These are phyloP conservation scores for Steromphala cineraria DNA, from an alignment of 2,888 invertebrate species.

Conservation along the genomic window DNA sequence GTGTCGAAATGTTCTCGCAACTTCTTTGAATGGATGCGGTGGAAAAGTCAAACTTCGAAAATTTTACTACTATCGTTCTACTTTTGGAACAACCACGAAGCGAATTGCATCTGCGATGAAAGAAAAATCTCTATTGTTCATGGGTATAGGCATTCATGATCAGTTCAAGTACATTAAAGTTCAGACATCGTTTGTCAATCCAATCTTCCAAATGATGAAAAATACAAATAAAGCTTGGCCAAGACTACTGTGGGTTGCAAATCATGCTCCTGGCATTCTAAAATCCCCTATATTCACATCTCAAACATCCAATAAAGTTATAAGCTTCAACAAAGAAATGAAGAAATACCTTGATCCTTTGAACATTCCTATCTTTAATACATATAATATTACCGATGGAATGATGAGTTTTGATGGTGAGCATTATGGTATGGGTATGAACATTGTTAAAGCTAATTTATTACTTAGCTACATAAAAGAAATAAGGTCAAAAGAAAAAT, in stretches of 20 bases:
- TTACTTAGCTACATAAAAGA: slow-evolving; percentile 33
- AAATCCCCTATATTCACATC: slow-evolving; percentile 29
- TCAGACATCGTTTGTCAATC: not conserved
- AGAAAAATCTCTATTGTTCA: slow-evolving; percentile 20
- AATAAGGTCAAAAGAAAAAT: not conserved
- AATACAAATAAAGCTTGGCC: slow-evolving; percentile 17
- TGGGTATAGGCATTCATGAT: slow-evolving; percentile 34
- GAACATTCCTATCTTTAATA: slow-evolving; percentile 32
- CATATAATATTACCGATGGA: slow-evolving; percentile 33
- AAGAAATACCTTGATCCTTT: not conserved
- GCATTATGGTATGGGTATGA: slow-evolving; percentile 36
- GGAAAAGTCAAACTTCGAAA: not conserved
- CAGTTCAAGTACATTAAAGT: slow-evolving; percentile 3
- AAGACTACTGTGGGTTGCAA: slow-evolving; percentile 28
- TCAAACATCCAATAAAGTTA: slow-evolving; percentile 24
- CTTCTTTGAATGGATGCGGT: not conserved
- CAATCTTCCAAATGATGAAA: not conserved
- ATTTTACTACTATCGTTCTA: not conserved
- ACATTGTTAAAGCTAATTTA: slow-evolving; percentile 30
- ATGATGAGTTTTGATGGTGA: slow-evolving; percentile 36
- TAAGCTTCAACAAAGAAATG: slow-evolving; percentile 24
- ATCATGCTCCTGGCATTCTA: slow-evolving; percentile 38
- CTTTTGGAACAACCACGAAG: not conserved
- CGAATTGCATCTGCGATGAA: not conserved
- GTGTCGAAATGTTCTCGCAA: slow-evolving; percentile 13